Conservation (phyloP, 1,140 invertebrate species). For the Protaetia brevitarsis region DNA sequence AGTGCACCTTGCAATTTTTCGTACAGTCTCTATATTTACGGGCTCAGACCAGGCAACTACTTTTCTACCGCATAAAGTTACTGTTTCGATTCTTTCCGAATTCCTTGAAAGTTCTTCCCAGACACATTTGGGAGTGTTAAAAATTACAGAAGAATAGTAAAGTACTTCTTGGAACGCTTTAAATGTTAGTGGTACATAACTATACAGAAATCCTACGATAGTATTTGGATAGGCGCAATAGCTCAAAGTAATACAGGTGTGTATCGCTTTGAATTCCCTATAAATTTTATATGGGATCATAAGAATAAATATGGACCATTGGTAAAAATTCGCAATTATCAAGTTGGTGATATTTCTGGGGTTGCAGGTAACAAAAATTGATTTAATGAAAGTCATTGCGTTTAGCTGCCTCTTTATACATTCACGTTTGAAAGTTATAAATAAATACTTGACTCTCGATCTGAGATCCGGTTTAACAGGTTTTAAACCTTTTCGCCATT, state of each 20-base stretch:
- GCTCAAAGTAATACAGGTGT: conserved; percentile 42
- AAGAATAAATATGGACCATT: conserved; percentile 33
- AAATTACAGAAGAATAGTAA: conserved; percentile 55
- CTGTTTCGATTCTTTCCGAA: conserved; percentile 60
- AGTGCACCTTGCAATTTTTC: conserved; percentile 56
- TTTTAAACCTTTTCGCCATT: conserved; percentile 51
- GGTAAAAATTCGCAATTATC: conserved; percentile 42
- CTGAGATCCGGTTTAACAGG: conserved; percentile 42
- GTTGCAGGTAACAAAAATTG: conserved; percentile 47
- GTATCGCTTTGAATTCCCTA: conserved; percentile 48
- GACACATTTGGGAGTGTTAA: conserved; percentile 58
- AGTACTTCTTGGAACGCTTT: conserved; percentile 55
- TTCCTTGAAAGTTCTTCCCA: conserved; percentile 56
- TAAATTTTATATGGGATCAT: conserved; percentile 46
- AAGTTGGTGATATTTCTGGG: conserved; percentile 47
- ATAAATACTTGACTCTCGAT: conserved; percentile 41
- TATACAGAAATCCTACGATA: conserved; percentile 50
- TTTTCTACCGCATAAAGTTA: conserved; percentile 72
- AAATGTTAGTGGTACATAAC: conserved; percentile 58
- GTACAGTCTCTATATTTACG: conserved; percentile 53
- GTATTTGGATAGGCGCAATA: conserved; percentile 50
- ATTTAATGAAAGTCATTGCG: conserved; percentile 47
- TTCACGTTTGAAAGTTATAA: conserved; percentile 49
- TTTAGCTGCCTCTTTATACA: conserved; percentile 51
- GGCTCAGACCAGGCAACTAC: conserved; percentile 72